Evolutionary conservation across 2,113 vertebrate species (phyloP), one percentile per base, ranked within the genome.

Genomic region (Hoplias malabaricus): DNA sequence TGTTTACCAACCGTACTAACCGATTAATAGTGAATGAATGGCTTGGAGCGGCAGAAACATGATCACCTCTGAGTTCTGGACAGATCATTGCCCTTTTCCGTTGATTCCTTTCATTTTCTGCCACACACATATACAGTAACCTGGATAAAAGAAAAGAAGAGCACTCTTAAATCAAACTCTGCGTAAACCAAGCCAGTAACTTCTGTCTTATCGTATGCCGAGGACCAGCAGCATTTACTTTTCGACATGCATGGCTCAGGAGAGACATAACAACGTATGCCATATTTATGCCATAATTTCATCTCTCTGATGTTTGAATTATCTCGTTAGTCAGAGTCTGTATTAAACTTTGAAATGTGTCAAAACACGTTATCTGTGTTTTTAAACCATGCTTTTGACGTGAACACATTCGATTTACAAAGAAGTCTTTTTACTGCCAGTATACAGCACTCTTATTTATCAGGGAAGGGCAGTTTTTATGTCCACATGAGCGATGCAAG

Each of bases 261-360:
- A 87, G 59, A 85, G 57, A 2, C 13, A 57, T 16, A 38, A 8
- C 7, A n/a, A n/a, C n/a, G n/a, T 23, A 16, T 27, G 33, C 38
- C 46, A 63, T 66, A n/a, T 31, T 36, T 19, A 33, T n/a, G 19
- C 75, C 53, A 29, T 69, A 84, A 80, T 84, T 87, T 89, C 76
- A 75, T 80, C 76, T 84, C 73, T 87, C 87, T 88, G 81, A 87
- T 87, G 84, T 90, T 87, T 87, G 84, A 82, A 86, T 87, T 80
- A 11, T 31, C 7, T n/a, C 43, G n/a, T 48, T 48, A 48, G n/a
- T n/a, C n/a, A n/a, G n/a, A n/a, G n/a, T 5, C 16, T 42, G 16
- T 11, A 11, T 19, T 48, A 2, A n/a, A 2, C 43, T 48, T 19
- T 16, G 13, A 48, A 48, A 48, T 48, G 43, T n/a, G 43, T 48